Evolutionary conservation across 2,797 vertebrate species (phyloP).

Genomic region (Decapterus maruadsi): DNA sequence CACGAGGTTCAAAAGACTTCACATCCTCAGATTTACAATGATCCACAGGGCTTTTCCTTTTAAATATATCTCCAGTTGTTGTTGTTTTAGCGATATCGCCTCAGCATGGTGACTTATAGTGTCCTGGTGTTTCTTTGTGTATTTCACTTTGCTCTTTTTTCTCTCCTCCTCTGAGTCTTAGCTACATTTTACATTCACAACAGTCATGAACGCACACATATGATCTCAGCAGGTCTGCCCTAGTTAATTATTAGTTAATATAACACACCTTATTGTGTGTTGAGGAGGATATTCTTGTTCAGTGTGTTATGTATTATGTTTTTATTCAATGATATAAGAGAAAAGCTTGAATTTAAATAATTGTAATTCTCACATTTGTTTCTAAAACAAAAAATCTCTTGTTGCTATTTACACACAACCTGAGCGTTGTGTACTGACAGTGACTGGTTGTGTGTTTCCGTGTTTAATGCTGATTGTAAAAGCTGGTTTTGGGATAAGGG

Average conservation of each 20-base stretch:
- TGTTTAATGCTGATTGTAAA: not conserved
- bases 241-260: not conserved
- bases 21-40: not conserved
- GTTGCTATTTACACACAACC: not conserved
- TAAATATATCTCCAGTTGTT: not conserved
- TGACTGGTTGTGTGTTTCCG: not conserved
- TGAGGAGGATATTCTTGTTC: too few species aligned
- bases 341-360: not conserved
- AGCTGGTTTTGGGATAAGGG: not conserved
- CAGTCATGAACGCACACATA: not conserved
- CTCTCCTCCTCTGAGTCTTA: constrained; percentile 11
- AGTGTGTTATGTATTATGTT: not conserved
- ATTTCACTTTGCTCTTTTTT: not conserved
- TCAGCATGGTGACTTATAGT: too few species aligned
- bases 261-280: not conserved
- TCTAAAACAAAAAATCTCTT: too few species aligned
- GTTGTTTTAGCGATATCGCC: too few species aligned
- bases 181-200: not conserved
- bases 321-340: not conserved
- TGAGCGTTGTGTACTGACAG: not conserved
- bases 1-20: not conserved
- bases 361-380: not conserved
- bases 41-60: too few species aligned
- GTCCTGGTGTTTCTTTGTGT: not conserved
- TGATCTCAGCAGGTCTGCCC: not conserved